Conservation (phyloP, 2,888 invertebrate species). For the Drosophila putrida region DNA sequence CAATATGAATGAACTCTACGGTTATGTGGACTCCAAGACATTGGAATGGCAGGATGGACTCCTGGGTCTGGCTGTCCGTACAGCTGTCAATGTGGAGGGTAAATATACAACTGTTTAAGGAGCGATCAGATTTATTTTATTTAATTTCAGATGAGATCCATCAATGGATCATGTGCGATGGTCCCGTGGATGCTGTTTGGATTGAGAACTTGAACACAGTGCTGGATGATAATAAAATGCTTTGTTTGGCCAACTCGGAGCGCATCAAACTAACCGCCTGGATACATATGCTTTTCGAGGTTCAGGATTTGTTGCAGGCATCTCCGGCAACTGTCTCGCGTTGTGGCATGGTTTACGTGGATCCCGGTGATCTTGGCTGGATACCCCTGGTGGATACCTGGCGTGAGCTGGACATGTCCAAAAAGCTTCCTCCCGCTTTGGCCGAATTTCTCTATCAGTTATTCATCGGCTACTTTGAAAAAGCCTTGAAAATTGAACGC, state of each 20-base stretch:
- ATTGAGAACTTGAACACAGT: constrained; percentile 97
- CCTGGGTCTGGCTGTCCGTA: constrained; percentile 87
- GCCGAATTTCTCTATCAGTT: constrained; percentile 89
- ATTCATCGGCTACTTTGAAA: constrained; percentile 89
- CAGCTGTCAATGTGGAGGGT: constrained; percentile 82
- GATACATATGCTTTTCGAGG: constrained; percentile 96
- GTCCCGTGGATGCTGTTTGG: constrained; percentile 97
- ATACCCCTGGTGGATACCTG: constrained; percentile 92
- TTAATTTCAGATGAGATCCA: constrained; percentile 88
- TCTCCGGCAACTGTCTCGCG: constrained; percentile 95
- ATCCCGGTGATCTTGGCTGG: constrained; percentile 93
- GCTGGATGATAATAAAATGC: constrained; percentile 96
- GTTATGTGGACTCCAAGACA: constrained; percentile 93
- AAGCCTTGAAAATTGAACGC: constrained; percentile 89
- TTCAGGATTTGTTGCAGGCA: constrained; percentile 94
- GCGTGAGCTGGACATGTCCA: constrained; percentile 87
- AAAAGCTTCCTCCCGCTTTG: constrained; percentile 86
- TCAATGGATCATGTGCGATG: constrained; percentile 96
- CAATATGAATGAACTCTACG: constrained; percentile 94
- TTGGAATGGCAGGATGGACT: constrained; percentile 97
- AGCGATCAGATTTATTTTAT: too few species aligned
- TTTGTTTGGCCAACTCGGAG: constrained; percentile 96
- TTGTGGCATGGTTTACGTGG: constrained; percentile 96
- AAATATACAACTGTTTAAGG: constrained; percentile 16
- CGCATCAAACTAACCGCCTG: constrained; percentile 95